Percentiles rank a stretch among this genome's conserved stretches.
These are phyloP conservation scores for Panagrolaimus sp. DNA, from an alignment of 1,140 invertebrate genomes.

Conservation along the genomic window DNA sequence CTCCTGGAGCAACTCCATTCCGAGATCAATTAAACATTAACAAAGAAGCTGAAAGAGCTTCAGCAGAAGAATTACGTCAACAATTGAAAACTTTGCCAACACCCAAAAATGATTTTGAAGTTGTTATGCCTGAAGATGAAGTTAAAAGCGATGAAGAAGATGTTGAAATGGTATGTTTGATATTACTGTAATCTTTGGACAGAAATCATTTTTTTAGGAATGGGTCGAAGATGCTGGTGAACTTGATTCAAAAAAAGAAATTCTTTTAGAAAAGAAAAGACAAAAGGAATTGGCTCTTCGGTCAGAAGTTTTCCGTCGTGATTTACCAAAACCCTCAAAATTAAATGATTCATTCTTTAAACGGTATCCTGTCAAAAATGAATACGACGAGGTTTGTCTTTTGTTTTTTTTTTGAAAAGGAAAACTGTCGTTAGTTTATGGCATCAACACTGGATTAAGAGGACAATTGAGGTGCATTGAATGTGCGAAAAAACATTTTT, in stretches of 20 bases:
- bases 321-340: slow-evolving; percentile 79
- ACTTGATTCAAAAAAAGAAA: slow-evolving; percentile 37
- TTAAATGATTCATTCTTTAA: slow-evolving; percentile 59
- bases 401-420: background rate
- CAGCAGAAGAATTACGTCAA: slow-evolving; percentile 68
- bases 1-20: slow-evolving; percentile 65
- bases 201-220: slow-evolving; percentile 29
- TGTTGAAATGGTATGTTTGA: slow-evolving; percentile 57
- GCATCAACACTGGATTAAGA: slow-evolving; percentile 13
- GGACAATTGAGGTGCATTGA: background rate
- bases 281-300: slow-evolving; percentile 64
- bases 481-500: background rate
- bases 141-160: slow-evolving; percentile 32
- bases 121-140: slow-evolving; percentile 79
- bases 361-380: slow-evolving; percentile 62
- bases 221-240: slow-evolving; percentile 56
- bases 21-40: slow-evolving; percentile 93
- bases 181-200: background rate
- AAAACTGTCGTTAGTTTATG: background rate
- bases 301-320: slow-evolving; percentile 80
- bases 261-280: slow-evolving; percentile 36
- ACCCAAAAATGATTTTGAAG: slow-evolving; percentile 95
- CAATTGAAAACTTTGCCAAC: slow-evolving; percentile 75
- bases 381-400: slow-evolving; percentile 70
- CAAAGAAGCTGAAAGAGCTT: slow-evolving; percentile 67